phyloP scores from a whole-genome alignment of 2,888 invertebrate species.

The Fragum fragum region DNA sequence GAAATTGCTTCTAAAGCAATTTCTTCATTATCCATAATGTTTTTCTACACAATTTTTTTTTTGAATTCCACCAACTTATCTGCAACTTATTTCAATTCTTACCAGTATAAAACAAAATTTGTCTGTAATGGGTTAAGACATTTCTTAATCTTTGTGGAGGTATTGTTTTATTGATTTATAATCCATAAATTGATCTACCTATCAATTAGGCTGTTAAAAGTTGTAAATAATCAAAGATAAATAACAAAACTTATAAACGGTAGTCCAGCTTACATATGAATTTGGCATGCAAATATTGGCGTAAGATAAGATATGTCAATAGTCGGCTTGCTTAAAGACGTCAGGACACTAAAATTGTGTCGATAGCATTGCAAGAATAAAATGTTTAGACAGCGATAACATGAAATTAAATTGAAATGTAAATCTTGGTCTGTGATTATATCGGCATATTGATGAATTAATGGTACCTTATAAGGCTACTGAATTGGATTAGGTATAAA shows the following conservation, averaged over 20 bases:
- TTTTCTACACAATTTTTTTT: too few relatives aligned
- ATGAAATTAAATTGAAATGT: conserved; percentile 16
- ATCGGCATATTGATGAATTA: neutral
- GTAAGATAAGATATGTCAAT: conserved; percentile 53
- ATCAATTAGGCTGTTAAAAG: conserved; percentile 38
- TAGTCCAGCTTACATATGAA: conserved; percentile 45
- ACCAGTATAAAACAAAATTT: too few relatives aligned
- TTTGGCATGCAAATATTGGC: conserved; percentile 31
- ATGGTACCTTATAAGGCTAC: neutral
- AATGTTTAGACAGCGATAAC: conserved; percentile 17
- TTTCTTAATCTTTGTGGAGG: neutral
- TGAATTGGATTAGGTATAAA: too few relatives aligned
- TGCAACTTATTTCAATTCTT: too few relatives aligned
- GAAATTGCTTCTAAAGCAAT: too few relatives aligned
- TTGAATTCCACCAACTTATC: too few relatives aligned
- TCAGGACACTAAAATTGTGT: conserved; percentile 2
- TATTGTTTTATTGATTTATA: conserved; percentile 30
- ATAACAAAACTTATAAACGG: conserved; percentile 35
- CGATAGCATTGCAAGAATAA: neutral
- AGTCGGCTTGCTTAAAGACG: neutral
- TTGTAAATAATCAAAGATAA: conserved; percentile 37
- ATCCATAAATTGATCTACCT: conserved; percentile 27
- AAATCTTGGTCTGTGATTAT: neutral
- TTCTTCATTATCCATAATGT: too few relatives aligned
- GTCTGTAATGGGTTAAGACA: too few relatives aligned